Evolutionary conservation across 2,113 vertebrate species (phyloP).

Genomic region (Axis porcinus): DNA sequence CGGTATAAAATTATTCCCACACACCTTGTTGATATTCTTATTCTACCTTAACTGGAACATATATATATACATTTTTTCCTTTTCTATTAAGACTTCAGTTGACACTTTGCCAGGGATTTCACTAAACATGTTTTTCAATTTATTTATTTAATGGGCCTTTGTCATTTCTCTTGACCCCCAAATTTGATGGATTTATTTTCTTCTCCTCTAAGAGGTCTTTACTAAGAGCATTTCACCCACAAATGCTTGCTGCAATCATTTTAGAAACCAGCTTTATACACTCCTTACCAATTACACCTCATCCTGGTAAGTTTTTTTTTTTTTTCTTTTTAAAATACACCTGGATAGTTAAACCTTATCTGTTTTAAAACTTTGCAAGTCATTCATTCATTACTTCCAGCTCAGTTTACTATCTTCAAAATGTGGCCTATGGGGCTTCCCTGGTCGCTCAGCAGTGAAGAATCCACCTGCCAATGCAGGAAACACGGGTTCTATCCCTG

Average conservation of each 20-base stretch:
- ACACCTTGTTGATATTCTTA: background rate
- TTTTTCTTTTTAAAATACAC: background rate
- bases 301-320: background rate
- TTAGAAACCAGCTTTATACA: constrained; percentile 21
- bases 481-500: background rate
- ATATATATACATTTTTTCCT: background rate
- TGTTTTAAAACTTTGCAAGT: constrained; percentile 40
- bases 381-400: constrained; percentile 7
- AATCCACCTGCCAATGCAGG: background rate
- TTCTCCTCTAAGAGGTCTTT: background rate
- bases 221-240: background rate
- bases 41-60: constrained; percentile 17
- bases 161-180: constrained; percentile 7
- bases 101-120: constrained; percentile 21
- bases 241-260: background rate
- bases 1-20: background rate
- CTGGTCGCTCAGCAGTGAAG: background rate
- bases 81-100: background rate
- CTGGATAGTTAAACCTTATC: background rate
- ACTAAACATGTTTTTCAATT: constrained; percentile 23
- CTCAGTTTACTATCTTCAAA: constrained; percentile 30
- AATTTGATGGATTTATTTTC: constrained; percentile 2
- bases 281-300: background rate
- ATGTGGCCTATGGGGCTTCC: background rate
- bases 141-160: background rate